phyloP scores from a whole-genome alignment of 2,797 vertebrate genomes.

The Apodemus agrarius region DNA sequence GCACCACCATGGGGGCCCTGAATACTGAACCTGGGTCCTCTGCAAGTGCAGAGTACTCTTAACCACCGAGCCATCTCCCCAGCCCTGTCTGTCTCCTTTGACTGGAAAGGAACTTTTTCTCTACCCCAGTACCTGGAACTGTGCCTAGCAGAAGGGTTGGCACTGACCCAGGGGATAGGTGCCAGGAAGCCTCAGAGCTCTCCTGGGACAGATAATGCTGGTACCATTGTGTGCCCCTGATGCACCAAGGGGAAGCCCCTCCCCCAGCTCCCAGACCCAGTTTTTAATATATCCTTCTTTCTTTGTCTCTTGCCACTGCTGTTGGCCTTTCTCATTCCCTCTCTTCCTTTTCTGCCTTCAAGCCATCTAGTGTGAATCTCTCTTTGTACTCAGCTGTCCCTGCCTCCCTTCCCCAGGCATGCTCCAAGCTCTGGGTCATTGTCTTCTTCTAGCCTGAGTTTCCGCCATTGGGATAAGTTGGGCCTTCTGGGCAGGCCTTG shows the following conservation, averaged over 20 bases:
- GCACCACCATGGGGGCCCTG: too few relatives aligned
- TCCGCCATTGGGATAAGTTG: neutral
- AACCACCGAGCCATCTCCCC: neutral
- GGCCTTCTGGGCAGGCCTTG: neutral
- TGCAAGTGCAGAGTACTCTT: neutral
- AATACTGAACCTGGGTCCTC: neutral
- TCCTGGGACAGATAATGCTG: neutral
- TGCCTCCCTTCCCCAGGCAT: neutral
- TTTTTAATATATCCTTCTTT: neutral
- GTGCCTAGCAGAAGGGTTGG: neutral
- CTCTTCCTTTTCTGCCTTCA: neutral
- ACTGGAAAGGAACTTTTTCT: neutral
- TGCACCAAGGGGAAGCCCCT: neutral
- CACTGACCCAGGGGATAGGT: neutral
- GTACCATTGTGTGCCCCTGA: neutral
- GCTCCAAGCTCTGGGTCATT: neutral
- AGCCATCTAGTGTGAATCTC: neutral
- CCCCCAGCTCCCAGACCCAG: neutral
- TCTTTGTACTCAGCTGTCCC: neutral
- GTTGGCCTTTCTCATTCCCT: neutral
- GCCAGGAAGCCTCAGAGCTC: neutral
- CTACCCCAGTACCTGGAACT: neutral
- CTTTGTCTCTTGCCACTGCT: neutral
- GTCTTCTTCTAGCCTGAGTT: neutral
- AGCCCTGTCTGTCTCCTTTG: neutral